phyloP scores from a whole-genome alignment of 2,888 invertebrate species.

The Oxytorus armatus region DNA sequence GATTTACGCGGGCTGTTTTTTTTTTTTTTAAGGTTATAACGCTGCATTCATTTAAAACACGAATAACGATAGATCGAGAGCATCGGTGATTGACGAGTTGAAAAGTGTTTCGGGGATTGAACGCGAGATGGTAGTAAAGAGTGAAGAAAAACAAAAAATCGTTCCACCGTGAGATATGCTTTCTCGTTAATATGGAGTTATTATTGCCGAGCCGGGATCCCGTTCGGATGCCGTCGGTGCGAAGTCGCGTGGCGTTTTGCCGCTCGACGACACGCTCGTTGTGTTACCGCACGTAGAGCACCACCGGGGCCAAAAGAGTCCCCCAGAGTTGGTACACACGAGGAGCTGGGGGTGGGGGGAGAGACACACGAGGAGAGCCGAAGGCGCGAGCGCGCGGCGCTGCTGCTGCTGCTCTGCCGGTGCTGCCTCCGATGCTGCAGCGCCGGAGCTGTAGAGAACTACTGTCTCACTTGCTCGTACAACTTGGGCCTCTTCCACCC shows the following conservation, averaged over 20 bases:
- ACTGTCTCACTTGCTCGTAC: constrained; percentile 73
- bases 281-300: constrained; percentile 37
- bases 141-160: neutral
- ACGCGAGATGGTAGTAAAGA: neutral
- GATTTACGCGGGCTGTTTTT: neutral
- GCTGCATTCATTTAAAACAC: no score
- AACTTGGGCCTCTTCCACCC: no score
- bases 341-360: constrained; percentile 3
- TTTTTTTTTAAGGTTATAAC: no score
- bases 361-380: constrained; percentile 54
- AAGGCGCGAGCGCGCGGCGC: constrained; percentile 40
- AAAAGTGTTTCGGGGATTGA: no score
- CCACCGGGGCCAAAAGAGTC: constrained; percentile 25
- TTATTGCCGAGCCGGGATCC: constrained; percentile 40
- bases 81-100: no score
- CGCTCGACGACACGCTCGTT: constrained; percentile 68
- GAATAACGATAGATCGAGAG: no score
- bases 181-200: constrained; percentile 48
- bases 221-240: constrained; percentile 73
- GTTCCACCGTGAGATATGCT: constrained; percentile 10
- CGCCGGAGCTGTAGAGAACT: constrained; percentile 31
- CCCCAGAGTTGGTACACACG: constrained; percentile 36
- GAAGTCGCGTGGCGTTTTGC: constrained; percentile 78
- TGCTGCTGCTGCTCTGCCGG: constrained; percentile 8
- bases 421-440: constrained; percentile 41